These are phyloP conservation scores for Sarcophaga caerulescens DNA, from an alignment of 2,888 invertebrate species.

Conservation along the genomic window DNA sequence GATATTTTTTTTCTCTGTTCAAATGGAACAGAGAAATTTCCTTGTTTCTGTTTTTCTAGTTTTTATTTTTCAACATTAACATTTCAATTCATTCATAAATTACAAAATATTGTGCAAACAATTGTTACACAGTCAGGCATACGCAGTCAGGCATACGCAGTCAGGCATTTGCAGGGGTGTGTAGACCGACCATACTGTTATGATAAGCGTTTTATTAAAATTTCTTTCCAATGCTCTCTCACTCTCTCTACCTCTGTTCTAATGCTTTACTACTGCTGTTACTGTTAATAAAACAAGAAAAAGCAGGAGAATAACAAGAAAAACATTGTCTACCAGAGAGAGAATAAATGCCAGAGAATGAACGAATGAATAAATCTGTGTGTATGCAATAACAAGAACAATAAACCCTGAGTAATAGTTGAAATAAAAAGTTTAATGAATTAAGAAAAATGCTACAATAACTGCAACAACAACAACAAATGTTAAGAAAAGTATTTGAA, in stretches of 20 bases:
- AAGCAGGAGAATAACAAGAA: neutral
- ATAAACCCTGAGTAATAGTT: slow-evolving; percentile 51
- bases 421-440: slow-evolving; percentile 56
- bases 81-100: neutral
- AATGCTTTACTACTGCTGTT: no score
- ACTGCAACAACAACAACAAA: neutral
- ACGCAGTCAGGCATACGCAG: no score
- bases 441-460: slow-evolving; percentile 13
- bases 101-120: neutral
- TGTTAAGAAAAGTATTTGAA: slow-evolving; percentile 1
- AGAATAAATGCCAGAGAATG: slow-evolving; percentile 26
- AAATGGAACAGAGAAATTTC: neutral
- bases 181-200: neutral
- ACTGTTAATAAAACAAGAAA: no score
- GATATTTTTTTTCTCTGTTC: neutral
- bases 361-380: slow-evolving; percentile 48
- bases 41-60: neutral
- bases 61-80: neutral
- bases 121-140: neutral
- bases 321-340: slow-evolving; percentile 2
- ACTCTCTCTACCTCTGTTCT: neutral
- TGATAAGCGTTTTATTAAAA: neutral
- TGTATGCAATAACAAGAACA: slow-evolving; percentile 52
- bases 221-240: neutral
- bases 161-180: no score